Conservation (phyloP, 2,888 invertebrate species). For the Tachina grossa region DNA sequence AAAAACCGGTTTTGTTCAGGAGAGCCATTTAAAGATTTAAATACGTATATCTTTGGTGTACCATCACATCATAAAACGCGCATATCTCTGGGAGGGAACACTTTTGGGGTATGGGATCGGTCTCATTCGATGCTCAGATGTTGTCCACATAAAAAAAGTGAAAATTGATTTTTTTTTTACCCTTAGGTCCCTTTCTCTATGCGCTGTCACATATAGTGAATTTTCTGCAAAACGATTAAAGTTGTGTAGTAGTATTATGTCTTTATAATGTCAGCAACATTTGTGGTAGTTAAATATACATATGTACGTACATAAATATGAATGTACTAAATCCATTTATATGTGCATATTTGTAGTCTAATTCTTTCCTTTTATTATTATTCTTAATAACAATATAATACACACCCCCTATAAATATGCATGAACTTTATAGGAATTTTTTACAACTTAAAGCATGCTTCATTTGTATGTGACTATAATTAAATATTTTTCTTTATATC, state of each 20-base stretch:
- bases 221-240: neutral
- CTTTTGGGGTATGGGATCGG: too few species aligned
- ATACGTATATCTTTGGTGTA: too few species aligned
- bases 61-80: too few species aligned
- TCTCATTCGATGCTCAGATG: too few species aligned
- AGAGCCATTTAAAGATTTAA: too few species aligned
- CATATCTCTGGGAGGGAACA: too few species aligned
- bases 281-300: neutral
- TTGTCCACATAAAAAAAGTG: too few species aligned
- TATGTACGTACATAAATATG: neutral
- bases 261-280: conserved; percentile 21
- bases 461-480: neutral
- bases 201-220: neutral
- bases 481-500: conserved; percentile 3
- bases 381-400: neutral
- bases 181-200: too few species aligned
- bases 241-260: neutral
- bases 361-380: neutral
- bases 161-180: too few species aligned
- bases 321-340: too few species aligned
- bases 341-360: neutral
- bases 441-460: conserved; percentile 11
- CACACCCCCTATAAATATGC: conserved; percentile 40
- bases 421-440: conserved; percentile 2
- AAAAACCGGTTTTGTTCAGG: too few species aligned